Percentiles rank a stretch among this genome's conserved stretches.
phyloP scores from a whole-genome alignment of 2,797 vertebrate genomes.

The Poecilia velifera region DNA sequence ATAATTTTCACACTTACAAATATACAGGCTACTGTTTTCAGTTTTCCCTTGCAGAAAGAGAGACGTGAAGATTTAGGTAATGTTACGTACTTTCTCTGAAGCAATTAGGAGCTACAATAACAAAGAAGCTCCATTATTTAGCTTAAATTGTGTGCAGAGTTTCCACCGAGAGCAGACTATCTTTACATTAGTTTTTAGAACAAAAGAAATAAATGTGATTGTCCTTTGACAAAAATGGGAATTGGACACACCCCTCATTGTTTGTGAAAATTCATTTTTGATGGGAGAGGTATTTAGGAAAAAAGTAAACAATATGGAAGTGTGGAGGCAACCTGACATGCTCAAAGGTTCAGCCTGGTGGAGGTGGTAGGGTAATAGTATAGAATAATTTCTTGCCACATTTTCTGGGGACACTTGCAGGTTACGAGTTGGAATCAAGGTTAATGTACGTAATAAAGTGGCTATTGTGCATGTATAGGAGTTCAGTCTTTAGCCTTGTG shows the following conservation, averaged over 20 bases:
- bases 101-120: neutral
- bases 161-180: neutral
- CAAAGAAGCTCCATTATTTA: neutral
- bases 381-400: neutral
- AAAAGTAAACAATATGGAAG: neutral
- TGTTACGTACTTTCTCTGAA: neutral
- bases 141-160: neutral
- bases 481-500: neutral
- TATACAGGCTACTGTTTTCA: constrained; percentile 1
- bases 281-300: neutral
- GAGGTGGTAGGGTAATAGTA: neutral
- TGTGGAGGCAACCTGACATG: neutral
- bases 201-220: neutral
- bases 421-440: neutral
- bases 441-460: neutral
- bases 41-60: neutral
- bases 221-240: neutral
- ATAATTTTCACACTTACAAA: constrained; percentile 11
- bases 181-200: neutral
- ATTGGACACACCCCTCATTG: neutral
- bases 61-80: neutral
- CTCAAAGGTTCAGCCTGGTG: neutral
- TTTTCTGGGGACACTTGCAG: neutral
- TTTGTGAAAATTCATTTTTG: neutral
- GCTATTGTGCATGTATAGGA: neutral